Evolutionary conservation across 1,140 invertebrate species (phyloP), one percentile per base, ranked within the genome.

Genomic region (Papilio polyxenes): DNA sequence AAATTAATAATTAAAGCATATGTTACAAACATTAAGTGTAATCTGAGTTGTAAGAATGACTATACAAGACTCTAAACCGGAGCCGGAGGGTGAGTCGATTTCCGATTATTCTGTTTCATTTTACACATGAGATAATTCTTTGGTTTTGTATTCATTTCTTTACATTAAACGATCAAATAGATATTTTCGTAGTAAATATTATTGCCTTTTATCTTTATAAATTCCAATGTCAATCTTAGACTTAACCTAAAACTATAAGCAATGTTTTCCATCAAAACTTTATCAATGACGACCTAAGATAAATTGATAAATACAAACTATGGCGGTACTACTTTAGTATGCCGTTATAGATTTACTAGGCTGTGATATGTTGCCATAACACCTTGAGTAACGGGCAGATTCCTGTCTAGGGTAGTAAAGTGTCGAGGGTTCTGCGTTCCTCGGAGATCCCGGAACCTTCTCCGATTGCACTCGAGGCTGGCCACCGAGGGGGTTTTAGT

Each of bases 51-150:
- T 51, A 9, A 85, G 82, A 81, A 89, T 89, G 88, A 56, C 77
- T 20, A 87, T 87, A 79, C 82, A 83, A 13, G 80, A 84, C 51
- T 75, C 75, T 44, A 86, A 86, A 85, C 80, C 83, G n/a, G 88
- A 87, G 6, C 44, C 69, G 7, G 88, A 88, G 85, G 88, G 88
- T 89, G 80, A 85, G 88, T 87, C 40, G 74, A 74, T 72, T 65
- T 77, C 48, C 49, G 75, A 6, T 77, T n/a, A 15, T 72, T 72
- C 15, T 40, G 13, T 72, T 17, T 15, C 31, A 72, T 72, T 72
- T 72, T 37, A 72, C 23, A 72, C 31, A 40, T 8, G 6, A 65
- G 62, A 65, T 31, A 31, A 72, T 37, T 72, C 4, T 72, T 15
- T 72, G 37, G 31, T 37, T 0, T 40, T 72, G n/a, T 40, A 37